Percentiles rank a stretch among this genome's conserved stretches.
These are phyloP conservation scores for Pelagia noctiluca DNA, from an alignment of 30 jellyfish, hydroid and myxozoan genomes.

Conservation along the genomic window DNA sequence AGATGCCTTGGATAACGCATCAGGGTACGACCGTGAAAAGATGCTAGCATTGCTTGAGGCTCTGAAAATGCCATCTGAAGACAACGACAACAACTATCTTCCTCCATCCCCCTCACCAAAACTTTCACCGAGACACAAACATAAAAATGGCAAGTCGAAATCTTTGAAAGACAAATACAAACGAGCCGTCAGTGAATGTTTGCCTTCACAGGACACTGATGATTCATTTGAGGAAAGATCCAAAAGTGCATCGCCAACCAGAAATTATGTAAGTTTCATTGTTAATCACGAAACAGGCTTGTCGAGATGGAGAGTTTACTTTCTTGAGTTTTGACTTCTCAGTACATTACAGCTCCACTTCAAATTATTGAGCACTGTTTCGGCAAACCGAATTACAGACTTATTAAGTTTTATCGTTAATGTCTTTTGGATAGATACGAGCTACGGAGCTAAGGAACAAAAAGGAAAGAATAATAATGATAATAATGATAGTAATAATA, in stretches of 20 bases:
- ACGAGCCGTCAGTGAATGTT: constrained; percentile 57
- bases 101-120: constrained; percentile 69
- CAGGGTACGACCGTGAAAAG: constrained; percentile 92
- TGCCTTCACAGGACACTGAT: constrained; percentile 4
- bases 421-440: no score
- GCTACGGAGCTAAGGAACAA: no score
- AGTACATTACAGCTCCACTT: no score
- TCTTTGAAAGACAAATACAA: constrained; percentile 35
- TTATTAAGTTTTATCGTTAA: no score
- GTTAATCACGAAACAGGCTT: no score
- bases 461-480: no score
- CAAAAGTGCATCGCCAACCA: constrained; percentile 56
- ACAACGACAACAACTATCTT: constrained; percentile 36
- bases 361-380: no score
- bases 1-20: constrained; percentile 92
- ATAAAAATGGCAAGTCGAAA: constrained; percentile 31
- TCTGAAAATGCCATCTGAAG: constrained; percentile 79
- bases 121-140: constrained; percentile 35
- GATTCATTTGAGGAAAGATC: constrained; percentile 40
- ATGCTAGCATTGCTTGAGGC: constrained; percentile 87
- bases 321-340: no score
- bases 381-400: no score
- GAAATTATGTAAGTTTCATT: not conserved
- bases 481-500: no score
- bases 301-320: no score